These are phyloP conservation scores for Vireo griseus DNA, from an alignment of 2,797 vertebrate genomes.

Conservation along the genomic window DNA sequence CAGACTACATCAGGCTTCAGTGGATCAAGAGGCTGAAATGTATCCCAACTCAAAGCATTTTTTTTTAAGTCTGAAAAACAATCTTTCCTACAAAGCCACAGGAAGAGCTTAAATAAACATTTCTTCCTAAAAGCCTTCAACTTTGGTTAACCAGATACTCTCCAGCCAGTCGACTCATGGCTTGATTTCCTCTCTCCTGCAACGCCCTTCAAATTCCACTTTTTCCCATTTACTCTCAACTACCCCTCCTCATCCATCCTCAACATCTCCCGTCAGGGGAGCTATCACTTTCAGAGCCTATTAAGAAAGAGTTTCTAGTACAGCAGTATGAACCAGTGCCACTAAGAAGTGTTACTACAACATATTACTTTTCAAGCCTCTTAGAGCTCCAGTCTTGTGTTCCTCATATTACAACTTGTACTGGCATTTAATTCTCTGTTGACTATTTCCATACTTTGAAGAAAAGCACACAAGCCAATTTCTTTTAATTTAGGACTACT, in stretches of 20 bases:
- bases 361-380: neutral
- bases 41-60: neutral
- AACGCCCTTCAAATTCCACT: neutral
- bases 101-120: slow-evolving; percentile 62
- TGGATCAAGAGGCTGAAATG: slow-evolving; percentile 11
- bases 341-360: neutral
- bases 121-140: slow-evolving; percentile 53
- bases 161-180: slow-evolving; percentile 39
- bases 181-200: slow-evolving; percentile 27
- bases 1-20: neutral
- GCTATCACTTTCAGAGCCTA: neutral
- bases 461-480: neutral
- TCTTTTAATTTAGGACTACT: neutral
- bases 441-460: neutral
- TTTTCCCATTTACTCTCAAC: neutral
- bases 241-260: neutral
- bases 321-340: neutral
- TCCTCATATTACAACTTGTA: neutral
- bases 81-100: slow-evolving; percentile 32
- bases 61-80: slow-evolving; percentile 4
- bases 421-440: neutral
- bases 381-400: neutral
- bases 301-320: neutral
- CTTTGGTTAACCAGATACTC: slow-evolving; percentile 56
- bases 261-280: neutral